These are phyloP conservation scores for Erpornis zantholeuca DNA, from an alignment of 2,113 vertebrate genomes.

Conservation along the genomic window DNA sequence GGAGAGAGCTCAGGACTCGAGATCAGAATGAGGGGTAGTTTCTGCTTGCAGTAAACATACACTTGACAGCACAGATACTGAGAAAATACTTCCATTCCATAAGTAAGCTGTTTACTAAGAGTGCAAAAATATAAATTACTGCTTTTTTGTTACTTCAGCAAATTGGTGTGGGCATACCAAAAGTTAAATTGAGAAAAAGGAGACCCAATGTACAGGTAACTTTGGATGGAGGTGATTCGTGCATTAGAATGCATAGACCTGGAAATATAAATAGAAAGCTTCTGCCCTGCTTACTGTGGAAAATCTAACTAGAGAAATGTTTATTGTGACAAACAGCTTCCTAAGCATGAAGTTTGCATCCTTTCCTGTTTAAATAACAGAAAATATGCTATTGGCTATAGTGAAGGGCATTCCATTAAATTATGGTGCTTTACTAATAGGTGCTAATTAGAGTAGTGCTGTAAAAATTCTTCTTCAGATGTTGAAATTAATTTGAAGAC, in stretches of 20 bases:
- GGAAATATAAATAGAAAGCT: conserved; percentile 60
- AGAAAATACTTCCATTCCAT: neutral
- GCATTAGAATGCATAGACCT: conserved; percentile 62
- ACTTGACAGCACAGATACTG: neutral
- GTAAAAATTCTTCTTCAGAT: conserved; percentile 17
- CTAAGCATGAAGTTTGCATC: conserved; percentile 73
- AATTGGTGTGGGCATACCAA: conserved; percentile 82
- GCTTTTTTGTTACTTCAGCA: conserved; percentile 79
- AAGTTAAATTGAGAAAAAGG: conserved; percentile 81
- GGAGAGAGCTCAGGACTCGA: neutral
- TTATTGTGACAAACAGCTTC: conserved; percentile 57
- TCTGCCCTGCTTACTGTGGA: conserved; percentile 59
- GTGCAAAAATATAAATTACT: conserved; percentile 46
- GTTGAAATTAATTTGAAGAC: conserved; percentile 11
- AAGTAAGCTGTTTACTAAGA: neutral
- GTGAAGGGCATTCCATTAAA: conserved; percentile 37
- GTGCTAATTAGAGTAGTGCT: conserved; percentile 43
- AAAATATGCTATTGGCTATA: conserved; percentile 43
- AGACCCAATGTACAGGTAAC: conserved; percentile 81
- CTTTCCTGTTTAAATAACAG: conserved; percentile 43
- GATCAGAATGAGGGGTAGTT: neutral
- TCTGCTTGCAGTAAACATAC: neutral
- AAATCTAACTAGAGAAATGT: conserved; percentile 49
- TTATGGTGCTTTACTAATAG: conserved; percentile 60
- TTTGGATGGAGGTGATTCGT: conserved; percentile 54